phyloP scores from a whole-genome alignment of 2,797 vertebrate species.

The Characodon lateralis region DNA sequence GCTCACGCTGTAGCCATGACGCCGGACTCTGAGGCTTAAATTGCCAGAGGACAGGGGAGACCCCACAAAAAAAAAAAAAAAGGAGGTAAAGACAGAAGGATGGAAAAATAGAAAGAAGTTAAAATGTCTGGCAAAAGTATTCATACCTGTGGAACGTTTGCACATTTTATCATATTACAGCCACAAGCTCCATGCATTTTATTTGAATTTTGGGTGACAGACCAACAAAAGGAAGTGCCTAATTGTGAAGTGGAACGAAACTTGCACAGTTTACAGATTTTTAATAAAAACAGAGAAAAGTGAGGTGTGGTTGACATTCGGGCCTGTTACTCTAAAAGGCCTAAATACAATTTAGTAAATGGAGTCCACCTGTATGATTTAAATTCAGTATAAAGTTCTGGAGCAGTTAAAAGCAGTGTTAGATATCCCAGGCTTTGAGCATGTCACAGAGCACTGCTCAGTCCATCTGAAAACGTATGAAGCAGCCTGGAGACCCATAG shows the following conservation, averaged over 20 bases:
- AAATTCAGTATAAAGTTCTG: not conserved
- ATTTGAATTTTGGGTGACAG: not conserved
- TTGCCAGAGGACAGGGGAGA: conserved; percentile 83
- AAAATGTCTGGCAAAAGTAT: not conserved
- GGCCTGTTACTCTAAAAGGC: too few relatives aligned
- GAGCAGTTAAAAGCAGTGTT: conserved; percentile 3
- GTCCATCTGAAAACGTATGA: not conserved
- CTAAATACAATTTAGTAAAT: not conserved
- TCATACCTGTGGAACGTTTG: not conserved
- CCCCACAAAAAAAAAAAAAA: conserved; percentile 68
- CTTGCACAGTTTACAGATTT: not conserved
- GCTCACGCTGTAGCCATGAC: conserved; percentile 77
- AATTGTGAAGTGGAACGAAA: not conserved
- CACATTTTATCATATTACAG: not conserved
- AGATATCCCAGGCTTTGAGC: not conserved
- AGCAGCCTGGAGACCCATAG: not conserved
- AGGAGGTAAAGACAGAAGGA: conserved; percentile 16
- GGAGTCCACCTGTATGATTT: not conserved
- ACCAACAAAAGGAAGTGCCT: not conserved
- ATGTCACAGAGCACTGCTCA: not conserved
- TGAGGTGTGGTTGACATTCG: not conserved
- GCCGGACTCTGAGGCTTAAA: conserved; percentile 81
- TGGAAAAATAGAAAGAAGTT: conserved; percentile 14
- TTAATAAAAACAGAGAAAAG: not conserved
- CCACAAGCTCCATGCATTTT: not conserved